Evolutionary conservation across 2,113 vertebrate species (phyloP).

Genomic region (Erythrolamprus reginae): DNA sequence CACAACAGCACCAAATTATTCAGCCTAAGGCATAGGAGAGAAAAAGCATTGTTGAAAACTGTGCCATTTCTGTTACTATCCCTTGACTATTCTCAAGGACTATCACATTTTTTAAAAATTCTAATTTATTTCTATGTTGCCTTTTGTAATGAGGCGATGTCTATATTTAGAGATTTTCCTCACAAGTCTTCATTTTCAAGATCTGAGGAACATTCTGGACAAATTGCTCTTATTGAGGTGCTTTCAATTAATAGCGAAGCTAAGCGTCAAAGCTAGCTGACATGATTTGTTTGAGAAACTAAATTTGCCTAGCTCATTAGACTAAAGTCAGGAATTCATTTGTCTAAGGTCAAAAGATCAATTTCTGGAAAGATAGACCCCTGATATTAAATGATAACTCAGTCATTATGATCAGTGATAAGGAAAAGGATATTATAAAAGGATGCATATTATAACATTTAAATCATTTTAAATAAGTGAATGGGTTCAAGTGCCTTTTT

Average conservation of each 20-base stretch:
- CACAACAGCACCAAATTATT: constrained; percentile 56
- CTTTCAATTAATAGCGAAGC: not conserved
- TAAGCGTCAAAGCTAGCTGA: constrained; percentile 22
- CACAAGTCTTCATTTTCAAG: constrained; percentile 7
- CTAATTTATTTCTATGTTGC: constrained; percentile 52
- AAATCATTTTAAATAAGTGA: not conserved
- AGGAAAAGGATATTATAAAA: no score
- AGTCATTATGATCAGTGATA: no score
- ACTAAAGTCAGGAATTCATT: not conserved
- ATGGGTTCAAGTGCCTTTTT: not conserved
- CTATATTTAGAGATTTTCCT: constrained; percentile 21
- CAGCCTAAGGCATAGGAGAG: constrained; percentile 44
- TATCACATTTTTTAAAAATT: constrained; percentile 58
- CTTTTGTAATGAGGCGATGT: constrained; percentile 47
- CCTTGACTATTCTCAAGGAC: constrained; percentile 55
- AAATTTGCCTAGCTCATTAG: not conserved
- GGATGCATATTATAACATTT: not conserved
- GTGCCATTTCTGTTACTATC: constrained; percentile 39
- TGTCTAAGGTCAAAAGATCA: not conserved
- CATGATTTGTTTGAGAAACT: not conserved
- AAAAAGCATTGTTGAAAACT: constrained; percentile 57
- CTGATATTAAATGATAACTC: not conserved
- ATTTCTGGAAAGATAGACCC: not conserved
- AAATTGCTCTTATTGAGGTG: constrained; percentile 30
- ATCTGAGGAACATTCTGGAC: constrained; percentile 34